These are phyloP conservation scores for Proteles cristata DNA, from an alignment of 2,113 vertebrate genomes.

Conservation along the genomic window DNA sequence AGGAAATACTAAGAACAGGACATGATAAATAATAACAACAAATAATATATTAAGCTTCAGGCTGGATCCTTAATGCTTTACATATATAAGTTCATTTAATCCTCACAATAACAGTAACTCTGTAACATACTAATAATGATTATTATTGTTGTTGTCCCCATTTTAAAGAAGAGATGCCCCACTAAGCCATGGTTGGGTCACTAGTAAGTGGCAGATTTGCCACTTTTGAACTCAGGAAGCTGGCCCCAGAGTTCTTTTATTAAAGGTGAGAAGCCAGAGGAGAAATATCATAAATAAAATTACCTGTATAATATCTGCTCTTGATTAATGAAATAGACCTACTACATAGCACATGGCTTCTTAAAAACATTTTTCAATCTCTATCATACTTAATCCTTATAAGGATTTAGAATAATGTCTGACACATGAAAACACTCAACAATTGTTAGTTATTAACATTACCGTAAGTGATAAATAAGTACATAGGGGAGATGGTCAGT, in stretches of 20 bases:
- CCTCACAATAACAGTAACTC: neutral
- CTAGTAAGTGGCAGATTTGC: neutral
- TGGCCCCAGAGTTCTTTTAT: neutral
- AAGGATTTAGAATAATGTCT: slow-evolving; percentile 21
- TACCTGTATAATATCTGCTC: neutral
- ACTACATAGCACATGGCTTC: neutral
- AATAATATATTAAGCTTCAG: neutral
- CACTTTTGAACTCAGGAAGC: neutral
- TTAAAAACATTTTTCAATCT: neutral
- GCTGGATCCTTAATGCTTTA: slow-evolving; percentile 8
- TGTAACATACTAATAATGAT: neutral
- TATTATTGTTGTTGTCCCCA: neutral
- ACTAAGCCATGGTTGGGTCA: neutral
- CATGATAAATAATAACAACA: neutral
- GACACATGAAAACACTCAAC: neutral
- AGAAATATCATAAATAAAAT: slow-evolving; percentile 2
- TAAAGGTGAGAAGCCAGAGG: neutral
- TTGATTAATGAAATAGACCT: slow-evolving; percentile 23
- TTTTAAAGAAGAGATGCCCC: neutral
- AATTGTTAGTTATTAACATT: neutral
- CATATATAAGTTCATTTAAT: neutral
- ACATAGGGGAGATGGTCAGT: neutral
- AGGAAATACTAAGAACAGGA: neutral
- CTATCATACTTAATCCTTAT: neutral
- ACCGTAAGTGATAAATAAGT: neutral